Evolutionary conservation across 2,113 vertebrate species (phyloP), one percentile per base, ranked within the genome.

Genomic region (Malurus cyaneus): DNA sequence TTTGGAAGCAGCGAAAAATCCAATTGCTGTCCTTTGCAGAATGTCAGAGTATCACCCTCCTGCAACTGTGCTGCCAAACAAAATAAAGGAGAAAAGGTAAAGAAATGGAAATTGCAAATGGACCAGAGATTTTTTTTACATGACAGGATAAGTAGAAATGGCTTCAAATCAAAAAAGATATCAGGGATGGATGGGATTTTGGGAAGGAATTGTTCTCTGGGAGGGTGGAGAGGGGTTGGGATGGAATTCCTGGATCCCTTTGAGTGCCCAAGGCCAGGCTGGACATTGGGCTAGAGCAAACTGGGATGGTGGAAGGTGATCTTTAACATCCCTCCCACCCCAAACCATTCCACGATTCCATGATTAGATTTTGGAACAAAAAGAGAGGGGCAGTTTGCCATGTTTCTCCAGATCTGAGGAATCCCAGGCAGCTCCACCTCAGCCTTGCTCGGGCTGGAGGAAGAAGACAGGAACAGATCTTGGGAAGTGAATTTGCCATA

Each of bases 1-100:
- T 94, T 95, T 86, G 71, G 59, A 90, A 50, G 26, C 49, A 53
- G 83, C 80, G 70, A 93, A 86, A 91, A 95, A 95, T 89, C 47
- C 74, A 85, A 77, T 96, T 95, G 70, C 29, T 47, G 65, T 44
- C 80, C 80, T 90, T 77, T 80, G 72, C 77, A 88, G 89, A 96
- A 96, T 94, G 86, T 93, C 94, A 96, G 72, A 31, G 47, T 2
- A 56, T 78, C 34, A 1, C 62, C 88, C 53, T 54, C 9, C 31
- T 50, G 60, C 82, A 80, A 18, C 31, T 0, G 5, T 2, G 36
- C 69, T 91, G 64, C 28, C 29, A 85, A 11, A 14, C 44, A 57
- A 65, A 44, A 69, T 59, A 26, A 36, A 32, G 59, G 31, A 50
- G 29, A 26, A 57, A 62, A 60, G 34, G 57, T 18, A 65, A 26